phyloP scores from a whole-genome alignment of 53 echinoderm and acorn worm species.

The Zoroaster sp. region DNA sequence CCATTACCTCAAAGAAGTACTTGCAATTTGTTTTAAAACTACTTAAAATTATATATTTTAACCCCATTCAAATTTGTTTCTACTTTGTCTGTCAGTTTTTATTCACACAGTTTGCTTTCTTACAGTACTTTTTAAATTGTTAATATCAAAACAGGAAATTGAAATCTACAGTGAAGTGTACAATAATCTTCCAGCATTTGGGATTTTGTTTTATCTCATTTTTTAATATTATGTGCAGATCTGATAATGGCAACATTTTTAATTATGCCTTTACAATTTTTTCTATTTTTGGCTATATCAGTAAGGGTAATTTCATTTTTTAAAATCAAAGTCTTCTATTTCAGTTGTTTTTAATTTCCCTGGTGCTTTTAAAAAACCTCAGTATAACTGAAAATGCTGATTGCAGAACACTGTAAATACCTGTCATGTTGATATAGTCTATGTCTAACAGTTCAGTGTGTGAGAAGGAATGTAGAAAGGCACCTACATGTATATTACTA shows the following conservation, averaged over 20 bases:
- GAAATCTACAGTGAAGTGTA: background rate
- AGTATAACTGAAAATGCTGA: background rate
- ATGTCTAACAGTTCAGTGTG: background rate
- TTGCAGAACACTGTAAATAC: slow-evolving; percentile 15
- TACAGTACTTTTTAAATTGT: background rate
- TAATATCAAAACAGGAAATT: background rate
- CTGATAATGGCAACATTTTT: too few relatives aligned
- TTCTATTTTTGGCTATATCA: too few relatives aligned
- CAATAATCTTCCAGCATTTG: too few relatives aligned
- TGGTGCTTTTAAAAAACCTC: slow-evolving; percentile 35
- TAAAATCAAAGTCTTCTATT: background rate
- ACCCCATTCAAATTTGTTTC: background rate
- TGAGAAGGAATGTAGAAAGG: background rate
- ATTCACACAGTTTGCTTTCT: background rate
- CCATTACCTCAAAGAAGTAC: too few relatives aligned
- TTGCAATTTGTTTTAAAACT: too few relatives aligned
- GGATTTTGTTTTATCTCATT: background rate
- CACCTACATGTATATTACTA: too few relatives aligned
- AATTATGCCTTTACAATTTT: too few relatives aligned
- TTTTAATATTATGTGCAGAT: background rate
- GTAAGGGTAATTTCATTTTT: background rate
- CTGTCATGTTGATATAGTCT: slow-evolving; percentile 29
- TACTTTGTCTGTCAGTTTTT: background rate
- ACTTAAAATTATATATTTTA: background rate
- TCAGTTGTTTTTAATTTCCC: background rate